phyloP scores from a whole-genome alignment of 2,888 invertebrate genomes.

The Caenorhabditis drosophilae region DNA sequence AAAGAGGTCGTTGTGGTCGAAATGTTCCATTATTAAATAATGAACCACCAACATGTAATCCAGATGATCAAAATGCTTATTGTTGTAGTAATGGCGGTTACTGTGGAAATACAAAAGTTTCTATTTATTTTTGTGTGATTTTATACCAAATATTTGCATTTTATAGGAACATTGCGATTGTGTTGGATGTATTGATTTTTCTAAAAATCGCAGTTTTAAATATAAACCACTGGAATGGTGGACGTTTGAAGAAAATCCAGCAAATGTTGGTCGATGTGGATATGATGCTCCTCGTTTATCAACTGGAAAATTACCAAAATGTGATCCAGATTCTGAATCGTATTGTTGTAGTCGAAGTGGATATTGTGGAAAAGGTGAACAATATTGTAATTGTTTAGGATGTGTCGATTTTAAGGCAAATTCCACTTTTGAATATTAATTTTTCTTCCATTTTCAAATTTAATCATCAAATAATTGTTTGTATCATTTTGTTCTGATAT shows the following conservation, averaged over 20 bases:
- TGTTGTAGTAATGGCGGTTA: constrained; percentile 64
- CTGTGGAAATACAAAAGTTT: constrained; percentile 57
- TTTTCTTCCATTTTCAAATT: background rate
- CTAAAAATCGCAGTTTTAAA: constrained; percentile 48
- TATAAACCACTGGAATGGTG: constrained; percentile 60
- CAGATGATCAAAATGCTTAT: constrained; percentile 56
- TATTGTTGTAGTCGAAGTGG: constrained; percentile 47
- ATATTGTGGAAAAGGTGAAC: constrained; percentile 60
- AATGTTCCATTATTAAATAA: constrained; percentile 55
- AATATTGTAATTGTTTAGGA: constrained; percentile 51
- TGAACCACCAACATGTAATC: constrained; percentile 58
- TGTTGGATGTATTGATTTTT: constrained; percentile 62
- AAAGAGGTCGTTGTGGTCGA: constrained; percentile 60
- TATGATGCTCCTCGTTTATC: constrained; percentile 56
- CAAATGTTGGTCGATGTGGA: constrained; percentile 62
- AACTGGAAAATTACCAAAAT: constrained; percentile 54
- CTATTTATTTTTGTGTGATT: background rate
- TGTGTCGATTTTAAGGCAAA: constrained; percentile 52
- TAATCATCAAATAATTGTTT: background rate
- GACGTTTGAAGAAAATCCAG: constrained; percentile 59
- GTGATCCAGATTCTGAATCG: constrained; percentile 55
- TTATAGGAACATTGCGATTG: constrained; percentile 64
- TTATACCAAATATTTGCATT: background rate
- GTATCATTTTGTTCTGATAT: background rate
- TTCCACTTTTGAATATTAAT: constrained; percentile 34